phyloP scores from a whole-genome alignment of 2,888 invertebrate species.

The Uloborus plumipes region DNA sequence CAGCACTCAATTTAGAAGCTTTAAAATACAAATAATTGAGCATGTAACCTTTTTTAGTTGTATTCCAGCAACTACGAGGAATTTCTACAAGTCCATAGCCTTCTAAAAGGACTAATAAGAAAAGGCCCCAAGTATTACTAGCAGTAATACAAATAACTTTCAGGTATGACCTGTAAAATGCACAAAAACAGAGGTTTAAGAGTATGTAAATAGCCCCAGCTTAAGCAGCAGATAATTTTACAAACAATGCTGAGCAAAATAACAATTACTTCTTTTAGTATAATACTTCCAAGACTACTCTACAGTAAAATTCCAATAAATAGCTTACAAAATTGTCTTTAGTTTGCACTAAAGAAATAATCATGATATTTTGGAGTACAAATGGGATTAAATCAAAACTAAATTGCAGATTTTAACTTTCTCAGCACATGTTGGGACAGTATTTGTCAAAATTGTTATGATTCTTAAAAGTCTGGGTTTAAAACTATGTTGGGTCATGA shows the following conservation, averaged over 20 bases:
- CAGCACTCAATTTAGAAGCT: conserved; percentile 91
- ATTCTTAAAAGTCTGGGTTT: too few species aligned
- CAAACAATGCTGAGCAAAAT: not conserved
- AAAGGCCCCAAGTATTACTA: conserved; percentile 99
- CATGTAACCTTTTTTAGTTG: conserved; percentile 86
- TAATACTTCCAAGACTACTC: not conserved
- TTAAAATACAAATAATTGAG: conserved; percentile 91
- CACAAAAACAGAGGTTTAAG: not conserved
- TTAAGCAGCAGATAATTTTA: not conserved
- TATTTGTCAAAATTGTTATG: too few species aligned
- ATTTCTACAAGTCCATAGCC: conserved; percentile 97
- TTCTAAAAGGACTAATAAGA: conserved; percentile 90
- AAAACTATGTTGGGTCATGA: too few species aligned
- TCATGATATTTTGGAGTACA: too few species aligned
- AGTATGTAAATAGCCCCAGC: not conserved
- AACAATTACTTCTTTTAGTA: not conserved
- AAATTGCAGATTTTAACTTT: too few species aligned
- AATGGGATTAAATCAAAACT: too few species aligned
- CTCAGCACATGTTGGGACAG: too few species aligned
- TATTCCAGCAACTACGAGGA: conserved; percentile 88
- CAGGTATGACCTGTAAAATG: conserved; percentile 79
- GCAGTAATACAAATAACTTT: conserved; percentile 98
- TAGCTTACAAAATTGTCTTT: too few species aligned
- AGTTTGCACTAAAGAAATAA: too few species aligned
- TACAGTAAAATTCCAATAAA: not conserved